Evolutionary conservation across 2,113 vertebrate genomes (phyloP).

Genomic region (Anoplopoma fimbria): DNA sequence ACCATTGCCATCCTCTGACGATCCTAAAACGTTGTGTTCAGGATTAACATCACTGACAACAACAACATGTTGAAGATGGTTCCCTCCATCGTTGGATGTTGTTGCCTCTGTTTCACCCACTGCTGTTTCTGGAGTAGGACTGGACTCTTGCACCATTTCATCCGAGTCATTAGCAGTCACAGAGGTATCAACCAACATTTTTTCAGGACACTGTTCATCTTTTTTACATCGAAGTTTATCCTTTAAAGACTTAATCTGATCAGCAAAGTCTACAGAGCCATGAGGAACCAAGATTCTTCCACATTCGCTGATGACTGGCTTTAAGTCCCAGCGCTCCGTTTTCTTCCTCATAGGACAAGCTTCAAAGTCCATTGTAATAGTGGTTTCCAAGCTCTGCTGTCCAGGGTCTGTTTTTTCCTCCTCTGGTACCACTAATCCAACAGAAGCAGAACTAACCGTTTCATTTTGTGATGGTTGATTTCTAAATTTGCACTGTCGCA

Average conservation of each 20-base stretch:
- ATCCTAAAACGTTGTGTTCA: conserved; percentile 9
- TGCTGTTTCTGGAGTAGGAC: conserved; percentile 3
- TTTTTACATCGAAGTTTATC: conserved; percentile 11
- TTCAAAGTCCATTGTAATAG: conserved; percentile 25
- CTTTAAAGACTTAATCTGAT: conserved; percentile 56
- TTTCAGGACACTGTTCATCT: conserved; percentile 12
- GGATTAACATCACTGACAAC: background rate
- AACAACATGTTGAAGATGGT: background rate
- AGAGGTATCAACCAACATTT: conserved; percentile 28
- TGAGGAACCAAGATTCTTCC: conserved; percentile 83
- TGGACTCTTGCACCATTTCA: conserved; percentile 9
- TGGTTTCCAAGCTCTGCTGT: conserved; percentile 6
- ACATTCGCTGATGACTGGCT: conserved; percentile 81
- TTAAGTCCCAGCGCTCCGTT: conserved; percentile 78
- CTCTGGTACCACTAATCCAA: background rate
- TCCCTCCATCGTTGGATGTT: background rate
- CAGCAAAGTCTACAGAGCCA: conserved; percentile 62
- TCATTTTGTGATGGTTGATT: conserved; percentile 37
- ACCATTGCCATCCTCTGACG: background rate
- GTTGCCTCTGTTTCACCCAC: background rate
- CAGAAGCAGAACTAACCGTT: conserved; percentile 33
- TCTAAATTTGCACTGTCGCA: conserved; percentile 55
- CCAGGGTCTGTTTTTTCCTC: background rate
- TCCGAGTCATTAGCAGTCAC: background rate
- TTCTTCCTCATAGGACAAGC: conserved; percentile 67